Base-by-base conservation (phyloP, 2,113 vertebrate species). In the Procavia capensis region DNA sequence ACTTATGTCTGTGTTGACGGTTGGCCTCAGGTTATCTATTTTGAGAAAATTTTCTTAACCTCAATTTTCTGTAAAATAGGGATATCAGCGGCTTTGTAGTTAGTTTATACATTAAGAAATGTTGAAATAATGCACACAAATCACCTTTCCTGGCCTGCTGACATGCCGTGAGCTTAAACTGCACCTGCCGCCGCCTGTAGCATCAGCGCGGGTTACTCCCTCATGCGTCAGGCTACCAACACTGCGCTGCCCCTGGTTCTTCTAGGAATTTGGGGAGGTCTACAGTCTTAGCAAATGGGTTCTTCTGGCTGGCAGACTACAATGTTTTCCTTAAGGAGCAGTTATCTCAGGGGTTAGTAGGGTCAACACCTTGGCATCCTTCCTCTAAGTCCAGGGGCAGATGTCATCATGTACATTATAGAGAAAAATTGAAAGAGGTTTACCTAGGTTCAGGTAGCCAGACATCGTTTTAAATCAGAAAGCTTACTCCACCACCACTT, bases 401-500 rank as follows among this genome's bases (percentile, higher is more conserved):
- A 31, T 19, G 27, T 91, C 64, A 63, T 61, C 13, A 54, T 20
- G 10, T 68, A 10, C 34, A 41, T 72, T 59, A 66, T 41, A 27
- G 31, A 83, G n/a, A 84, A 83, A 72, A 84, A 41, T 64, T 54
- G 4, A 9, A 85, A 74, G 43, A 72, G 19, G 2, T 14, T 6
- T 14, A 78, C 54, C 87, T 66, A 31, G 43, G n/a, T 63, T 90
- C 41, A 39, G 19, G 34, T 61, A 59, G 50, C n/a, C 59, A 85
- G 72, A 80, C 47, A 6, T 14, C 17, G n/a, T 61, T 91, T 80
- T 39, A 88, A 91, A 47, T 27, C 20, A 36, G 9, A 70, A 79
- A 7, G 6, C 2, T 79, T 2, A 16, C 31, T 14, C 22, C 6
- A 4, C 31, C n/a, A n/a, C n/a, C n/a, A n/a, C n/a, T n/a, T n/a